These are phyloP conservation scores for Drosophila prosaltans DNA, from an alignment of 1,140 invertebrate species.

Conservation along the genomic window DNA sequence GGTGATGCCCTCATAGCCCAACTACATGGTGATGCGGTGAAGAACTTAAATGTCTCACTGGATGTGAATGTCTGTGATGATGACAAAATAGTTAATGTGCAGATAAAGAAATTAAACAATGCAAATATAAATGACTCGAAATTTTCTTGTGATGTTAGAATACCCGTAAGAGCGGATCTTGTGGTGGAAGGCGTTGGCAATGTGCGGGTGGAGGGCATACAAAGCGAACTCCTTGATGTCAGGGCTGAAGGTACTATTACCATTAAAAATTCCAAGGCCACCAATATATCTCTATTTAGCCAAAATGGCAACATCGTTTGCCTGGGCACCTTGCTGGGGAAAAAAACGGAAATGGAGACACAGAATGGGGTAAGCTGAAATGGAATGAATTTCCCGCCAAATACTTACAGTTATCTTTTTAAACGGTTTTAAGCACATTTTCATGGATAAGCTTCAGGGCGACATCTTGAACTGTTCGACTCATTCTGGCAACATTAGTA, in stretches of 20 bases:
- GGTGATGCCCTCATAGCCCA: conserved; percentile 69
- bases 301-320: conserved; percentile 66
- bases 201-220: conserved; percentile 56
- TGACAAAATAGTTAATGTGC: conserved; percentile 60
- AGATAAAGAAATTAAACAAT: conserved; percentile 45
- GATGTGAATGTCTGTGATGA: conserved; percentile 54
- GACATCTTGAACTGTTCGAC: conserved; percentile 64
- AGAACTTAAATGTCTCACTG: conserved; percentile 56
- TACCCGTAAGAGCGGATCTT: conserved; percentile 65
- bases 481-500: conserved; percentile 59
- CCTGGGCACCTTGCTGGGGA: conserved; percentile 62
- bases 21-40: conserved; percentile 45
- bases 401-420: neutral
- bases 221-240: conserved; percentile 59
- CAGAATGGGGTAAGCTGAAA: conserved; percentile 55
- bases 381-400: no score
- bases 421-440: conserved; percentile 52
- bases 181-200: conserved; percentile 37
- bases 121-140: conserved; percentile 10
- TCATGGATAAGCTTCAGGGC: conserved; percentile 73
- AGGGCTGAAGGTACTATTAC: conserved; percentile 51
- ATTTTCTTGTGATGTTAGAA: conserved; percentile 58
- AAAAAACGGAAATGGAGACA: conserved; percentile 58
- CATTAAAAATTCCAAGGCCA: conserved; percentile 65
- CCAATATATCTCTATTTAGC: conserved; percentile 52